Conservation (phyloP, 1,140 invertebrate species). For the Prorops nasuta region DNA sequence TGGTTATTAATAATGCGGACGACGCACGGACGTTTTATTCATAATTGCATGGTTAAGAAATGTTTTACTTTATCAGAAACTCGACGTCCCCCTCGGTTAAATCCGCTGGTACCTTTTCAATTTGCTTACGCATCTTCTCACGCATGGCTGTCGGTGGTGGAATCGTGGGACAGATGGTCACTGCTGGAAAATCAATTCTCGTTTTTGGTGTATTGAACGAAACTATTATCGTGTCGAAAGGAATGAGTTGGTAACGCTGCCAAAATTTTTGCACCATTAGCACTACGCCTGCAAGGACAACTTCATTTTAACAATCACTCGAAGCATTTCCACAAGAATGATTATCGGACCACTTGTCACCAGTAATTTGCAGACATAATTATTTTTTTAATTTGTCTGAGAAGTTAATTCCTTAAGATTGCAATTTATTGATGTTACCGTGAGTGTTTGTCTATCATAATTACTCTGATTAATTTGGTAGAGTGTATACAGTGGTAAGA, state of each 20-base stretch:
- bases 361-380: too few relatives aligned
- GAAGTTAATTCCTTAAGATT: too few relatives aligned
- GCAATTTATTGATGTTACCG: too few relatives aligned
- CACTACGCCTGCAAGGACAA: constrained; percentile 9
- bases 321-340: too few relatives aligned
- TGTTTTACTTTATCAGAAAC: constrained; percentile 12
- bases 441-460: neutral
- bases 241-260: constrained; percentile 10
- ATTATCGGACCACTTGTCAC: too few relatives aligned
- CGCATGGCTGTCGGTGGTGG: neutral
- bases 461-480: neutral
- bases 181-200: constrained; percentile 19
- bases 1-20: too few relatives aligned
- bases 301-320: neutral
- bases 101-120: constrained; percentile 6
- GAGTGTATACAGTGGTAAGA: too few relatives aligned
- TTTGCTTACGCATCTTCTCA: neutral
- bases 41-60: neutral
- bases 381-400: too few relatives aligned
- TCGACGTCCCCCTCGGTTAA: neutral
- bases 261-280: constrained; percentile 18
- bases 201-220: constrained; percentile 11
- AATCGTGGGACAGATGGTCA: constrained; percentile 18
- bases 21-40: too few relatives aligned
- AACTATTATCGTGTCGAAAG: constrained; percentile 2